phyloP scores from a whole-genome alignment of 2,797 vertebrate genomes.

The Monodelphis domestica region DNA sequence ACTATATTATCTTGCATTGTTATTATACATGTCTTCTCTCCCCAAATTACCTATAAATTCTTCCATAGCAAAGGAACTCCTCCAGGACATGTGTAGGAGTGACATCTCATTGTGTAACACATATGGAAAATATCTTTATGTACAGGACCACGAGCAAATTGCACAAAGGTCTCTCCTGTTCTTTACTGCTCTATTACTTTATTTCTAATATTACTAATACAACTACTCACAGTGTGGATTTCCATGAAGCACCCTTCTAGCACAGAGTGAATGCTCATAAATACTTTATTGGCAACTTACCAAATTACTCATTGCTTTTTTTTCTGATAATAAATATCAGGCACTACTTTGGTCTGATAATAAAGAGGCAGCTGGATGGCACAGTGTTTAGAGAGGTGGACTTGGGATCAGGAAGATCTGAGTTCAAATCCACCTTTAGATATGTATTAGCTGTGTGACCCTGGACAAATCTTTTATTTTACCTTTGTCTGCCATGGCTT shows the following conservation, averaged over 20 bases:
- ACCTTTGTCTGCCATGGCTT: neutral
- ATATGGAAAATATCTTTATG: no score
- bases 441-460: no score
- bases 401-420: neutral
- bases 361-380: neutral
- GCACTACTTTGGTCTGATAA: neutral
- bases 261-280: no score
- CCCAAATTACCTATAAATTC: neutral
- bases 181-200: no score
- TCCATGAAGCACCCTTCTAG: no score
- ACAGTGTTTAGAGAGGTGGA: neutral
- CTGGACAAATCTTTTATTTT: no score
- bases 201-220: no score
- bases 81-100: neutral
- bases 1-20: neutral
- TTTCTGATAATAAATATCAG: neutral
- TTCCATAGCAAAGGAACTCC: neutral
- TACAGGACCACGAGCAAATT: no score
- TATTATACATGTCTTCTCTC: neutral
- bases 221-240: no score
- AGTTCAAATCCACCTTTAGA: neutral
- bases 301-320: slow-evolving; percentile 20
- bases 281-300: no score
- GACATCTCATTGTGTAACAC: no score
- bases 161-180: no score